These are phyloP conservation scores for Rhopalosiphum padi DNA, from an alignment of 1,140 invertebrate genomes.

Conservation along the genomic window DNA sequence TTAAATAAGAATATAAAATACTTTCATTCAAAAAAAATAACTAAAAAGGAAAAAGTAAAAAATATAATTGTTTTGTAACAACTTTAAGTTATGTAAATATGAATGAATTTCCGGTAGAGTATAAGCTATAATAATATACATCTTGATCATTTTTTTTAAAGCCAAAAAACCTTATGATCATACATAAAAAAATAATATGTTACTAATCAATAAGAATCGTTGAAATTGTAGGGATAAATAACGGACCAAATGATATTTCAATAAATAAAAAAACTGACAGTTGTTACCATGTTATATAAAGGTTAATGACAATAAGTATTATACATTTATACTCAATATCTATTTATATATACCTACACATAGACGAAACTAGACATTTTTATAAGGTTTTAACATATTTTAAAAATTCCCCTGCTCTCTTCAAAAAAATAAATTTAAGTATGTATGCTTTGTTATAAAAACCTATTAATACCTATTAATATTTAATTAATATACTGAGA, in stretches of 20 bases:
- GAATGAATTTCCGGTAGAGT: too few relatives aligned
- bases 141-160: too few relatives aligned
- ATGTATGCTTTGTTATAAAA: too few relatives aligned
- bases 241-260: background rate
- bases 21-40: background rate
- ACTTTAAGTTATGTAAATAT: too few relatives aligned
- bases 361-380: too few relatives aligned
- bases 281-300: background rate
- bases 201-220: background rate
- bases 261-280: background rate
- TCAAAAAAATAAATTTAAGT: too few relatives aligned
- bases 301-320: background rate
- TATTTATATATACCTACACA: background rate
- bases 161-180: too few relatives aligned
- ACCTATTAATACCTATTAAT: too few relatives aligned
- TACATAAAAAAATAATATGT: background rate
- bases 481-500: too few relatives aligned
- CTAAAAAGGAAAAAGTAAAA: background rate
- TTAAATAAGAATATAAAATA: background rate
- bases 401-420: too few relatives aligned
- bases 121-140: too few relatives aligned
- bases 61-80: background rate
- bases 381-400: too few relatives aligned
- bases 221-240: background rate
- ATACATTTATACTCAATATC: background rate